Conservation (phyloP, 2,888 invertebrate species). For the Tyria jacobaeae region DNA sequence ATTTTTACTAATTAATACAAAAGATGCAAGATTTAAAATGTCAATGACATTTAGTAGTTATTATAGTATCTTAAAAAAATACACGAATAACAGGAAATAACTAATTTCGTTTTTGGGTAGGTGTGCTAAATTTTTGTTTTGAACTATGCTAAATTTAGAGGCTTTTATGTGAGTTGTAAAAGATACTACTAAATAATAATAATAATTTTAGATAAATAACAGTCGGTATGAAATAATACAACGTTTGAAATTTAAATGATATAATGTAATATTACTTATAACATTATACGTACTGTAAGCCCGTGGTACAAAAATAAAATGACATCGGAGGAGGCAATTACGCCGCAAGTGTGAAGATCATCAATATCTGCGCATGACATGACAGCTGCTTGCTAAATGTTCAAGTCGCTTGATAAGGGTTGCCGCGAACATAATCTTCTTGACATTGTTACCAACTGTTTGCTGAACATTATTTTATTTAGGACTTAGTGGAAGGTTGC, state of each 20-base stretch:
- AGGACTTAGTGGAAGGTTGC: background rate
- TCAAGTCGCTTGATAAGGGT: conserved; percentile 39
- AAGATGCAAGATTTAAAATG: too few relatives aligned
- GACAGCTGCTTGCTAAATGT: conserved; percentile 36
- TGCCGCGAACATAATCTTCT: conserved; percentile 8
- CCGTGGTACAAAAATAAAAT: conserved; percentile 13
- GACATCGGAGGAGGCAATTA: conserved; percentile 43
- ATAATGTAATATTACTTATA: background rate
- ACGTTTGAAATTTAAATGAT: conserved; percentile 1
- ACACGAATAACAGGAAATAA: too few relatives aligned
- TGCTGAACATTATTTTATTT: conserved; percentile 18
- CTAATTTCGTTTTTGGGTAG: background rate
- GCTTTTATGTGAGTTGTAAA: background rate
- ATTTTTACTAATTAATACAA: too few relatives aligned
- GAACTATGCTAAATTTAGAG: background rate
- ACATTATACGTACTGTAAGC: conserved; percentile 1
- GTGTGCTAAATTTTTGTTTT: background rate
- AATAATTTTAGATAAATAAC: background rate
- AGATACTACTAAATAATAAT: too few relatives aligned
- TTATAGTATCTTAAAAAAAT: too few relatives aligned
- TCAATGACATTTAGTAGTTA: too few relatives aligned
- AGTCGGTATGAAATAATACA: background rate
- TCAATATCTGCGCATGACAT: conserved; percentile 44
- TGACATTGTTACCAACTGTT: conserved; percentile 21
- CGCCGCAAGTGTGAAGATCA: conserved; percentile 44